These are phyloP conservation scores for Muscidifurax raptorellus DNA, from an alignment of 1,140 invertebrate species.

Conservation along the genomic window DNA sequence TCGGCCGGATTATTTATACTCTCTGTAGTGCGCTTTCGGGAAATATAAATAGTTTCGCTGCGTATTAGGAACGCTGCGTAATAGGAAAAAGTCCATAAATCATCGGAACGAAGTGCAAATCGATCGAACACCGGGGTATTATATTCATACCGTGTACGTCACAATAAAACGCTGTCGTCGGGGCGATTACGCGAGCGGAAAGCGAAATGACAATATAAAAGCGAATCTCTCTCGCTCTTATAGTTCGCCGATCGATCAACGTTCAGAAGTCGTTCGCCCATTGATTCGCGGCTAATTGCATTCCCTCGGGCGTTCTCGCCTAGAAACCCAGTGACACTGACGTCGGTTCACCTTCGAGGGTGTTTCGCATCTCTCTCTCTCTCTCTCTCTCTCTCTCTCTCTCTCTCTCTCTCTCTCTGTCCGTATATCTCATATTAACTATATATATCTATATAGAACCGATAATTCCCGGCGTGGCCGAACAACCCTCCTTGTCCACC, in stretches of 20 bases:
- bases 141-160: neutral
- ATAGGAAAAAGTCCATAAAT: too few relatives aligned
- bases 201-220: neutral
- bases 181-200: neutral
- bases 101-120: neutral
- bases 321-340: constrained; percentile 67
- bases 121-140: neutral
- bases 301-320: constrained; percentile 60
- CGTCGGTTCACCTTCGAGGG: constrained; percentile 38
- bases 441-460: constrained; percentile 32
- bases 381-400: constrained; percentile 38
- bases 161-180: neutral
- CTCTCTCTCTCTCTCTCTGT: constrained; percentile 39
- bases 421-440: too few relatives aligned
- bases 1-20: constrained; percentile 9
- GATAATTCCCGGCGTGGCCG: constrained; percentile 21
- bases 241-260: constrained; percentile 11
- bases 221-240: neutral
- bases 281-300: constrained; percentile 63
- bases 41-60: too few relatives aligned
- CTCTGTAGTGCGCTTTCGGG: too few relatives aligned
- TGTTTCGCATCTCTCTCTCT: constrained; percentile 24
- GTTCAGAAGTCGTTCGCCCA: constrained; percentile 29
- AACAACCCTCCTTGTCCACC: constrained; percentile 24
- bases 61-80: too few relatives aligned